These are phyloP conservation scores for Mallotus villosus DNA, from an alignment of 2,797 vertebrate species.

Conservation along the genomic window DNA sequence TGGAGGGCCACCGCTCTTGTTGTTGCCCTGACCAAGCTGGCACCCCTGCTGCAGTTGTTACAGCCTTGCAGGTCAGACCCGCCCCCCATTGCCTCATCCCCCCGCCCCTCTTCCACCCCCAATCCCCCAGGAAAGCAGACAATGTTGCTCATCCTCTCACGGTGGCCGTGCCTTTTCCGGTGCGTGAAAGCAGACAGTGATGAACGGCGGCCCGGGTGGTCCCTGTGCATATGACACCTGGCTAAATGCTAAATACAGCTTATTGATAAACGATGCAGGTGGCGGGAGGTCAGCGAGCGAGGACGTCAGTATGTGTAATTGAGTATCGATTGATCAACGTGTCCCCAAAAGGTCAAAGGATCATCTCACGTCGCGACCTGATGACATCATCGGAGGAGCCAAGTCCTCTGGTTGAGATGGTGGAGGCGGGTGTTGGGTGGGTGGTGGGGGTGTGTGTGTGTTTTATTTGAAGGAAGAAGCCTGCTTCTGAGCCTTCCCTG, in stretches of 20 bases:
- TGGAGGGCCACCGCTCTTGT: slow-evolving; percentile 7
- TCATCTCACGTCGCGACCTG: slow-evolving; percentile 12
- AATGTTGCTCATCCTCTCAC: background rate
- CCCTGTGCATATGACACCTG: background rate
- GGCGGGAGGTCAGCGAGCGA: background rate
- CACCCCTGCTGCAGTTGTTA: slow-evolving; percentile 4
- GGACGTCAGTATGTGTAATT: slow-evolving; percentile 16
- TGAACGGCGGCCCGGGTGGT: too few relatives aligned
- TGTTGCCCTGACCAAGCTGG: slow-evolving; percentile 11
- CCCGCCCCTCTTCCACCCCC: too few relatives aligned
- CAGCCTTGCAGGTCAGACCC: background rate
- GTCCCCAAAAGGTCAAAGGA: slow-evolving; percentile 19
- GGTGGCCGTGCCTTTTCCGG: too few relatives aligned
- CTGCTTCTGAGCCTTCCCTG: background rate
- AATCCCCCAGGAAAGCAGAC: background rate
- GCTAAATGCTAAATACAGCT: background rate
- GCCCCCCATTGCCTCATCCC: background rate
- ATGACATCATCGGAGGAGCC: slow-evolving; percentile 13
- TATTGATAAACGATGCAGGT: slow-evolving; percentile 4
- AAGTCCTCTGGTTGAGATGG: background rate
- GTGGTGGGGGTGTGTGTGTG: background rate
- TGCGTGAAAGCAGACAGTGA: too few relatives aligned
- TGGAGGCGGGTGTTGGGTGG: background rate
- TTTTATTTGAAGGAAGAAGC: background rate
- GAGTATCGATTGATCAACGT: slow-evolving; percentile 25